Evolutionary conservation across 1,140 invertebrate genomes (phyloP).

Genomic region (Panonychus citri): DNA sequence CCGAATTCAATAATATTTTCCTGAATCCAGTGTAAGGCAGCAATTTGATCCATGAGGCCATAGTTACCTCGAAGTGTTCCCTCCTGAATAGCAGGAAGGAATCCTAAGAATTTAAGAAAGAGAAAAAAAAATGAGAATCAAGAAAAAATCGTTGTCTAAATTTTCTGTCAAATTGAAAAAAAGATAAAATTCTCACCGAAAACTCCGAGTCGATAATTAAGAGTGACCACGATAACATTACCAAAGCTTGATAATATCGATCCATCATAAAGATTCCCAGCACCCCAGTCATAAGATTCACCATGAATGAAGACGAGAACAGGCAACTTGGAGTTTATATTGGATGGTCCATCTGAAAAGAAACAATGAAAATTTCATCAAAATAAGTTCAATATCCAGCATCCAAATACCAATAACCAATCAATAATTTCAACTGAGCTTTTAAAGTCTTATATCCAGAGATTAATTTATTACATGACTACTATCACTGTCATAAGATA

Average conservation of each 20-base stretch:
- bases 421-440: too few species aligned
- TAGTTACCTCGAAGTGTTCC: conserved; percentile 46
- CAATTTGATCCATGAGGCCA: conserved; percentile 82
- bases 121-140: conserved; percentile 1
- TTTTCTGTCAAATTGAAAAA: too few species aligned
- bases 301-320: conserved; percentile 76
- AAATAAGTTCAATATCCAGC: too few species aligned
- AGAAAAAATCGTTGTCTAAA: too few species aligned
- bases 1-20: conserved; percentile 79
- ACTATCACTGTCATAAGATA: too few species aligned
- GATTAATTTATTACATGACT: too few species aligned
- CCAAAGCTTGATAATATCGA: conserved; percentile 63
- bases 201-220: conserved; percentile 77
- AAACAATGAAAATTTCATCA: neutral
- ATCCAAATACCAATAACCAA: too few species aligned
- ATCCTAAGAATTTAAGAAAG: conserved; percentile 7
- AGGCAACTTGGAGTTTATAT: conserved; percentile 22
- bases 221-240: conserved; percentile 67
- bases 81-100: conserved; percentile 14
- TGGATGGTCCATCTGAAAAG: neutral
- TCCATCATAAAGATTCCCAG: conserved; percentile 74
- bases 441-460: too few species aligned
- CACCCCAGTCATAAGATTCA: conserved; percentile 70
- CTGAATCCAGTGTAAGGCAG: conserved; percentile 74
- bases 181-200: conserved; percentile 39